phyloP scores from a whole-genome alignment of 2,113 vertebrate genomes.

The Chlamydotis undulata region DNA sequence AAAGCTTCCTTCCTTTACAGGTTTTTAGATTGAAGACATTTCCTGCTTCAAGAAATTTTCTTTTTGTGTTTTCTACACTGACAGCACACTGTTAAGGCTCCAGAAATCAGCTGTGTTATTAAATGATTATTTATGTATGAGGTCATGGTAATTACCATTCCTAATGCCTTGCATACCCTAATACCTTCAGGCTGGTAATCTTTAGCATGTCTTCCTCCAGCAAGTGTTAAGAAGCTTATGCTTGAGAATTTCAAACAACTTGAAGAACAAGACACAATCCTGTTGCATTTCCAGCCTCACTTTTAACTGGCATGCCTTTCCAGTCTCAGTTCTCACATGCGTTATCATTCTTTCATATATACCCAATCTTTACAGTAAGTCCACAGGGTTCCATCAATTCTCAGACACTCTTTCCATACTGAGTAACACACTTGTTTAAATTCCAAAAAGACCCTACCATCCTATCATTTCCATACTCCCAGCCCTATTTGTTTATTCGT shows the following conservation, averaged over 20 bases:
- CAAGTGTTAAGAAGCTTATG: constrained; percentile 57
- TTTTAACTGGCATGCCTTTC: constrained; percentile 24
- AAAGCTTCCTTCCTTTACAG: background rate
- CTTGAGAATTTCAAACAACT: constrained; percentile 53
- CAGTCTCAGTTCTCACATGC: constrained; percentile 33
- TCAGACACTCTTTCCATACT: constrained; percentile 21
- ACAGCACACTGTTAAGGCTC: constrained; percentile 4
- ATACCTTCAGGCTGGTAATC: constrained; percentile 60
- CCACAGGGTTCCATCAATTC: constrained; percentile 38
- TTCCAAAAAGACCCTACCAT: constrained; percentile 37
- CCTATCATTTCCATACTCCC: constrained; percentile 24
- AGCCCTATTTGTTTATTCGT: constrained; percentile 55
- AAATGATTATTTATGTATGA: constrained; percentile 64
- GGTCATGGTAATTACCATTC: constrained; percentile 54
- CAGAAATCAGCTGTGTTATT: constrained; percentile 48
- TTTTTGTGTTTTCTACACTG: background rate
- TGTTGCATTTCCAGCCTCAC: constrained; percentile 53
- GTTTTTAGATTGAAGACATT: background rate
- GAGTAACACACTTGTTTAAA: constrained; percentile 54
- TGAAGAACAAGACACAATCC: constrained; percentile 28
- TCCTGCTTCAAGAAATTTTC: background rate
- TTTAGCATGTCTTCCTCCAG: constrained; percentile 45
- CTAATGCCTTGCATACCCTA: constrained; percentile 52
- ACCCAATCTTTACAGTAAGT: background rate
- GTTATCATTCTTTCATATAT: constrained; percentile 31